These are phyloP conservation scores for Stegostoma tigrinum DNA, from an alignment of 2,113 vertebrate species.

Conservation along the genomic window DNA sequence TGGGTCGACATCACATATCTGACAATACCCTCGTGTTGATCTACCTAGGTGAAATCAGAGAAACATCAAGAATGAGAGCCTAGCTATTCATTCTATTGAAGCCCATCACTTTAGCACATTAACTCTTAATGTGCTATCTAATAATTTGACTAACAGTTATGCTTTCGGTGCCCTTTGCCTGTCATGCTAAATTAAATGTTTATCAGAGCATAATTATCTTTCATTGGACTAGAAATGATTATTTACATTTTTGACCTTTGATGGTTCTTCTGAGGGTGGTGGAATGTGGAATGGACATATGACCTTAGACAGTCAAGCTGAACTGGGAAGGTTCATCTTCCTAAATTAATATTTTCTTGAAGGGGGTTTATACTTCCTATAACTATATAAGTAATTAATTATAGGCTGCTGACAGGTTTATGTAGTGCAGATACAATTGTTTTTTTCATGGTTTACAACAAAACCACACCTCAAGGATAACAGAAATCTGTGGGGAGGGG, in stretches of 20 bases:
- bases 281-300: background rate
- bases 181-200: background rate
- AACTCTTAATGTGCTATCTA: background rate
- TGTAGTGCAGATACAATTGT: background rate
- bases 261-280: background rate
- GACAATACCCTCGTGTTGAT: background rate
- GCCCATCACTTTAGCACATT: background rate
- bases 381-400: slow-evolving; percentile 21
- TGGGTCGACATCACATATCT: background rate
- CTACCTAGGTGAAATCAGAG: background rate
- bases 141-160: background rate
- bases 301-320: background rate
- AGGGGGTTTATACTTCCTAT: background rate
- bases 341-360: slow-evolving; percentile 23
- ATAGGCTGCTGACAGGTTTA: background rate
- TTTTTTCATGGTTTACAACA: background rate
- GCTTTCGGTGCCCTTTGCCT: background rate
- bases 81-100: background rate
- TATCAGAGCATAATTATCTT: background rate
- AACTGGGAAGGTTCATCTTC: background rate
- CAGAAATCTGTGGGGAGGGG: background rate
- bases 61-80: background rate
- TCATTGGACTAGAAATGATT: background rate
- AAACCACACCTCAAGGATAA: background rate
- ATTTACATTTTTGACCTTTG: background rate